Evolutionary conservation across 2,888 invertebrate genomes (phyloP), one percentile per base, ranked within the genome.

Genomic region (Temnothorax unifasciatus): DNA sequence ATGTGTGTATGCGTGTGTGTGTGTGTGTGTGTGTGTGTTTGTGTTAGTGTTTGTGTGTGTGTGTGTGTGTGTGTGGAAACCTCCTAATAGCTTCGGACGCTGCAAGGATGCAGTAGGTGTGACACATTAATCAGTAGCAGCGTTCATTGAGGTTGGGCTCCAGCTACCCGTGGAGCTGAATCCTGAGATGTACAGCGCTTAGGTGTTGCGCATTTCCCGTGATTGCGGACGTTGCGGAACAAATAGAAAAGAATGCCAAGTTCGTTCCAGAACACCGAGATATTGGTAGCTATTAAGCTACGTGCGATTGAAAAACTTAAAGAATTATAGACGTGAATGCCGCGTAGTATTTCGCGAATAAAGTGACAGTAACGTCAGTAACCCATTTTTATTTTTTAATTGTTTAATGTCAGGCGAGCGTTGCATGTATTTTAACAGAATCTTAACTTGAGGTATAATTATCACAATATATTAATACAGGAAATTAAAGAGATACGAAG

Each of bases 81-180:
- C 54, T 81, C 75, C 66, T 73, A 59, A 88, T 89, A 83, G 63
- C 44, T 74, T 71, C 41, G 82, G 81, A 79, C 38, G 64, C 61
- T 64, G 61, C 50, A 79, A 89, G 86, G 86, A 86, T 84, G 90
- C 87, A 85, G 88, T 85, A 90, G 82, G 86, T 90, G 88, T 89
- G 90, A 92, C 90, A 90, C 92, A 90, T 92, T 92, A 90, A 92
- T 92, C 92, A 92, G 90, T 85, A 76, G 86, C 90, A 85, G 86
- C 90, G 91, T 90, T 90, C 89, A 88, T 86, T 90, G 74, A 76
- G 85, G 85, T 68, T 88, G 75, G 84, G 76, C 83, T 84, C 61
- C 85, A 71, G 76, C 87, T 75, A 79, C 73, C 59, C 86, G 29
- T 81, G 73, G 79, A 79, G 64, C 61, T 69, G 69, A 85, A 79